These are phyloP conservation scores for Galbula dea DNA, from an alignment of 2,113 vertebrate species.

Conservation along the genomic window DNA sequence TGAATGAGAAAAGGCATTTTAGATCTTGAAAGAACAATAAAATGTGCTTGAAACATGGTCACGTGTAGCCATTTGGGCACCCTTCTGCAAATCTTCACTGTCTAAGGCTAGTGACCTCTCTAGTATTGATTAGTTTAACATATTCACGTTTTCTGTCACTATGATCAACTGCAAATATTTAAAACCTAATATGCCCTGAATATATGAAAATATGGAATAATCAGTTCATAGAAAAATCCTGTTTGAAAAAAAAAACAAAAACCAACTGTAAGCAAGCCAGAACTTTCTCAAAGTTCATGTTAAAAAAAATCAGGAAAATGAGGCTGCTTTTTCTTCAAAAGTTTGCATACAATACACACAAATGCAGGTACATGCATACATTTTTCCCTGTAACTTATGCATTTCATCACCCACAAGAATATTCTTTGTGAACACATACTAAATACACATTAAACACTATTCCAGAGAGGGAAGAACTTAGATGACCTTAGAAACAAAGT, in stretches of 20 bases:
- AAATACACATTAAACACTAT: not conserved
- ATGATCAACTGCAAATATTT: not conserved
- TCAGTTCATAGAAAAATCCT: not conserved
- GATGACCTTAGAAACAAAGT: not conserved
- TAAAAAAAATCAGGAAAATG: not conserved
- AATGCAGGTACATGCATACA: not conserved
- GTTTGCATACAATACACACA: not conserved
- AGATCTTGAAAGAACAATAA: not conserved
- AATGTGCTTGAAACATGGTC: not conserved
- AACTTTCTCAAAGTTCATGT: not conserved
- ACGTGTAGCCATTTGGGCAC: not conserved
- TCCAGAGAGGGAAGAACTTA: not conserved
- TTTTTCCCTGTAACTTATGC: not conserved
- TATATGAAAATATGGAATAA: not conserved
- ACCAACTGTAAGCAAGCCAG: not conserved
- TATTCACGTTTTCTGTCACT: not conserved
- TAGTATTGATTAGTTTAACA: not conserved
- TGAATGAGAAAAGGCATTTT: not conserved
- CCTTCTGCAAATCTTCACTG: not conserved
- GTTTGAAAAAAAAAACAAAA: no score
- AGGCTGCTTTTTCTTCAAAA: not conserved
- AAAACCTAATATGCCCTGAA: not conserved
- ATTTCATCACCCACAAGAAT: not conserved
- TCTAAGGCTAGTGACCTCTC: not conserved
- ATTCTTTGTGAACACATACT: not conserved